Percentiles rank a stretch among this genome's conserved stretches.
Conservation (phyloP, 1,140 invertebrate genomes). For the Drosophila ironensis region DNA sequence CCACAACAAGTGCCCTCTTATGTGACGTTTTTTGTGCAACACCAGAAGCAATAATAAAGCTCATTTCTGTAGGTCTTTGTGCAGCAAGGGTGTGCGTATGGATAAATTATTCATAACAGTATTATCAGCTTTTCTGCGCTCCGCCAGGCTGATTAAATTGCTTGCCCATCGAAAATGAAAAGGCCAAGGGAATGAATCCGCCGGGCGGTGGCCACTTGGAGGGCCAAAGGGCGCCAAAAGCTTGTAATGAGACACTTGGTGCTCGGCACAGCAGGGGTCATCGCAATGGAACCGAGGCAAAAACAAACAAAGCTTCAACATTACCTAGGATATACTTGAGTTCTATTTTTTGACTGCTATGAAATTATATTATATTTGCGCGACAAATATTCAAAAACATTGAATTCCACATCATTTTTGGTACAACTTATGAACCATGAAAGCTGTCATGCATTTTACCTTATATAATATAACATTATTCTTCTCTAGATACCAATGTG, state of each 20-base stretch:
- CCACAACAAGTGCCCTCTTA: conserved; percentile 45
- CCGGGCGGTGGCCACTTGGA: neutral
- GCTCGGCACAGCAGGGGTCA: neutral
- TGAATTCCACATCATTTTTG: too few species aligned
- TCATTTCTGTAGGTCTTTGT: conserved; percentile 6
- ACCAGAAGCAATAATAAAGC: conserved; percentile 44
- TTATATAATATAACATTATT: too few species aligned
- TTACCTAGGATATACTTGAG: too few species aligned
- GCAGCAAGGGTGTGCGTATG: neutral
- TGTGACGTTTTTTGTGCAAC: too few species aligned
- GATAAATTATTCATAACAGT: conserved; percentile 73
- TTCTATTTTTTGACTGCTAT: too few species aligned
- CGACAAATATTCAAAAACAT: too few species aligned
- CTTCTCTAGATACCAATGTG: too few species aligned
- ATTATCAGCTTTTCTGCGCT: conserved; percentile 69
- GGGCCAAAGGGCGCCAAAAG: conserved; percentile 24
- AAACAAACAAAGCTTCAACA: too few species aligned
- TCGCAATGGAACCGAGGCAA: too few species aligned
- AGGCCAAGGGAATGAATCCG: neutral
- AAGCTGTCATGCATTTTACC: too few species aligned
- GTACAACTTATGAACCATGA: too few species aligned
- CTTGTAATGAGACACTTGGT: conserved; percentile 36
- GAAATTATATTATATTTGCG: too few species aligned
- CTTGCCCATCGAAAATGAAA: conserved; percentile 35
- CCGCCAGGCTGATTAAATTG: conserved; percentile 70